A percentile compares a stretch with the other conserved stretches of the same genome.
These are phyloP conservation scores for Acrossocheilus wenchowensis DNA, from an alignment of 2,797 vertebrate genomes.

Conservation along the genomic window DNA sequence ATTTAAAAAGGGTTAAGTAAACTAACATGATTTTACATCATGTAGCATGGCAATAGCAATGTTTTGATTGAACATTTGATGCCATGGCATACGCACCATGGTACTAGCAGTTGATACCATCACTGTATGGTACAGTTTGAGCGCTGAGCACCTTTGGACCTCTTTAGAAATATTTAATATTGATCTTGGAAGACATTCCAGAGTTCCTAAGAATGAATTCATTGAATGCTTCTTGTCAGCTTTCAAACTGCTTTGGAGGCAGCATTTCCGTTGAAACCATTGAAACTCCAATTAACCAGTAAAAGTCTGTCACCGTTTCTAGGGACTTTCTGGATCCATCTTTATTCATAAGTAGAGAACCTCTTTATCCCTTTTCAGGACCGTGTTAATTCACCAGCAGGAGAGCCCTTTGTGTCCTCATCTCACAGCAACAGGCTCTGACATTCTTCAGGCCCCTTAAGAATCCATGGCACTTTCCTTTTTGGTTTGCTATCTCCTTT, in stretches of 20 bases:
- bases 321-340: constrained; percentile 37
- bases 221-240: constrained; percentile 33
- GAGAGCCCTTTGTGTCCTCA: constrained; percentile 53
- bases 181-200: constrained; percentile 41
- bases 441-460: constrained; percentile 55
- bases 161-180: background rate
- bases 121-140: background rate
- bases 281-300: constrained; percentile 44
- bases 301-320: constrained; percentile 42
- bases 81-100: background rate
- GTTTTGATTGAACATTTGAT: background rate
- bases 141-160: background rate
- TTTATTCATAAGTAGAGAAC: constrained; percentile 41
- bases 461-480: constrained; percentile 43
- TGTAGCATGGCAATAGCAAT: background rate
- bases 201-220: constrained; percentile 13
- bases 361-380: constrained; percentile 47
- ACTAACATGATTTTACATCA: background rate
- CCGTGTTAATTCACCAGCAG: constrained; percentile 45
- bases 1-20: background rate
- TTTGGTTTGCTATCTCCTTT: constrained; percentile 54
- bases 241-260: constrained; percentile 39
- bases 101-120: background rate
- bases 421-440: constrained; percentile 46
- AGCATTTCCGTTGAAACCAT: constrained; percentile 46